A percentile compares a stretch with the other conserved stretches of the same genome.
Conservation (phyloP, 2,797 vertebrate species). For the Sebastes oblongus region DNA sequence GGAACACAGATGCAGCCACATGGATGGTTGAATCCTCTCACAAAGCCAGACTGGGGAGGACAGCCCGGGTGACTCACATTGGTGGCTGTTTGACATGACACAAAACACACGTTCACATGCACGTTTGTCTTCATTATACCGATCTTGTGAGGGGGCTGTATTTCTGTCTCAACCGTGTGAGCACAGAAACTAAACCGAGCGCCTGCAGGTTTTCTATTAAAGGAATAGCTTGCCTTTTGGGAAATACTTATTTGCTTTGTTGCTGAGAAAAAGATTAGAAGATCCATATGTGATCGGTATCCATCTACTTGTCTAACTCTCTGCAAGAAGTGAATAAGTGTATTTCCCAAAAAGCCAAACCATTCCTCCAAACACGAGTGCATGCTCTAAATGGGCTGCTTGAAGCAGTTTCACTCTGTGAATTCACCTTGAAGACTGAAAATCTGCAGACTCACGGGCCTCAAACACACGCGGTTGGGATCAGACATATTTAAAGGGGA, state of each 20-base stretch:
- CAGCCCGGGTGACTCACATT: conserved; percentile 86
- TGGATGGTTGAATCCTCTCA: conserved; percentile 92
- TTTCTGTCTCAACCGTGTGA: neutral
- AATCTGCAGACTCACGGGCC: neutral
- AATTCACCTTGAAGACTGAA: too few species aligned
- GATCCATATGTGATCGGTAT: neutral
- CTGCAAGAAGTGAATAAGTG: neutral
- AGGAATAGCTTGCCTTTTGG: neutral
- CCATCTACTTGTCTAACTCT: neutral
- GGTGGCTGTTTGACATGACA: conserved; percentile 80
- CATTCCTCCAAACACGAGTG: neutral
- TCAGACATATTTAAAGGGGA: neutral
- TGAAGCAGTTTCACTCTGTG: neutral
- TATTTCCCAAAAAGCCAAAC: neutral
- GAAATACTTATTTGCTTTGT: neutral
- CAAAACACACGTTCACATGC: conserved; percentile 9
- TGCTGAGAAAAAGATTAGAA: neutral
- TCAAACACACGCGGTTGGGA: neutral
- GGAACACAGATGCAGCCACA: conserved; percentile 94
- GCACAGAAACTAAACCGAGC: neutral
- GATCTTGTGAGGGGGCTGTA: neutral
- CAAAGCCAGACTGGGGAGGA: conserved; percentile 85
- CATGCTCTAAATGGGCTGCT: neutral
- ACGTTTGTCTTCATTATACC: neutral
- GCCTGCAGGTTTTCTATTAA: neutral